Percentiles rank a stretch among this genome's conserved stretches.
Conservation (phyloP, 2,113 vertebrate genomes). For the Arvicanthis niloticus region DNA sequence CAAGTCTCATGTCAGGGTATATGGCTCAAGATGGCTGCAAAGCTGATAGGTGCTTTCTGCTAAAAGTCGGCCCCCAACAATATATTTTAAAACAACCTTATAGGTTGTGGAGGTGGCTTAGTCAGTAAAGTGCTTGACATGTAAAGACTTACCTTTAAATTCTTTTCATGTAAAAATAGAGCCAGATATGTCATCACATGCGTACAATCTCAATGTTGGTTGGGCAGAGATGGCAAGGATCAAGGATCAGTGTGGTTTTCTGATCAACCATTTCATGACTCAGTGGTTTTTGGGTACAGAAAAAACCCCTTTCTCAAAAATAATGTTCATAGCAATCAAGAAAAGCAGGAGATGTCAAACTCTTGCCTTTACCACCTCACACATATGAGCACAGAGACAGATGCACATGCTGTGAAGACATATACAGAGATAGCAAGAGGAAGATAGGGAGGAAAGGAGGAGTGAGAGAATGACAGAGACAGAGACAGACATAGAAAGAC, state of each 20-base stretch:
- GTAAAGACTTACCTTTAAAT: not conserved
- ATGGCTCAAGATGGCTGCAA: too few relatives aligned
- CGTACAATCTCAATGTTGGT: not conserved
- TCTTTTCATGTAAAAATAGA: not conserved
- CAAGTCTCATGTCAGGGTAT: too few relatives aligned
- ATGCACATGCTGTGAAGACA: not conserved
- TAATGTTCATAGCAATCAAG: not conserved
- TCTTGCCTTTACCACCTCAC: not conserved
- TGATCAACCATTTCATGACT: not conserved
- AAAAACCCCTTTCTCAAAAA: not conserved
- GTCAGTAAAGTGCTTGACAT: not conserved
- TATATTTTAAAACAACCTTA: not conserved
- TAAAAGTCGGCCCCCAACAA: too few relatives aligned
- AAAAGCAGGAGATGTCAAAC: not conserved
- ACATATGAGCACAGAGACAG: not conserved
- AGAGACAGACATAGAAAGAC: not conserved
- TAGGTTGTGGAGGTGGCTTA: accelerated
- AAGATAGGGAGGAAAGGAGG: not conserved
- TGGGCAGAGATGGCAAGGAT: not conserved
- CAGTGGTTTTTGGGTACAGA: not conserved
- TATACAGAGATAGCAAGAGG: not conserved
- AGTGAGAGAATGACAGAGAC: not conserved
- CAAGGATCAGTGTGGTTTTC: not conserved
- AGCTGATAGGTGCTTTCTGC: too few relatives aligned
- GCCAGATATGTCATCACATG: not conserved